These are phyloP conservation scores for Cyprinodon tularosa DNA, from an alignment of 2,113 vertebrate species.

Conservation along the genomic window DNA sequence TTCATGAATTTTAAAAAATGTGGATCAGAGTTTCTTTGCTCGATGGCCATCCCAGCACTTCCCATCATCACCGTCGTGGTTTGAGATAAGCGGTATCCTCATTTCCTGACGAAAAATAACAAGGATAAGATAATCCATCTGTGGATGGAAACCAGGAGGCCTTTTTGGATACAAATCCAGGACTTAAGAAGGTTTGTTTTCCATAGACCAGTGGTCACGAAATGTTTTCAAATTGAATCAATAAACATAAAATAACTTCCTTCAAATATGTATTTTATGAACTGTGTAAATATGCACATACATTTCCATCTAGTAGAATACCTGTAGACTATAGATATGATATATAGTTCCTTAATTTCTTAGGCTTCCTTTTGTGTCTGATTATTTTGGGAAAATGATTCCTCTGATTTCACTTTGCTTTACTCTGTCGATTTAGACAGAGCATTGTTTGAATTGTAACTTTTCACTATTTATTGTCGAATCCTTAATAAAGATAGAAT, in stretches of 20 bases:
- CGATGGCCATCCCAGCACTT: conserved; percentile 12
- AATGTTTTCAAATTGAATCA: not conserved
- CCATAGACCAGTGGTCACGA: not conserved
- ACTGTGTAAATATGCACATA: too few relatives aligned
- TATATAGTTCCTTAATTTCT: too few relatives aligned
- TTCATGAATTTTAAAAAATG: not conserved
- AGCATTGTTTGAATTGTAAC: not conserved
- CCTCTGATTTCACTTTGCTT: not conserved
- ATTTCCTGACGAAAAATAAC: conserved; percentile 57
- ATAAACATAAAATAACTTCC: too few relatives aligned
- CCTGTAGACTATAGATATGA: too few relatives aligned
- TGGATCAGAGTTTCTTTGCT: not conserved
- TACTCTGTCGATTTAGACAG: not conserved
- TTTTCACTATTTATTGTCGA: too few relatives aligned
- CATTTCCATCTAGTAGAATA: too few relatives aligned
- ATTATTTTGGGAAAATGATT: not conserved
- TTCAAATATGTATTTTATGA: too few relatives aligned
- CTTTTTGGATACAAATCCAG: conserved; percentile 9
- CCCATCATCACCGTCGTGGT: conserved; percentile 51
- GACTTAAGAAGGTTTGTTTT: not conserved
- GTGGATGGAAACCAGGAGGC: conserved; percentile 27
- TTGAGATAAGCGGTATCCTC: conserved; percentile 62
- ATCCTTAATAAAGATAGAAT: not conserved
- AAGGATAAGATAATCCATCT: conserved; percentile 57
- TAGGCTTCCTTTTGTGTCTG: not conserved